Percentiles rank a stretch among this genome's conserved stretches.
phyloP scores from a whole-genome alignment of 2,888 invertebrate genomes.

The Aelia acuminata region DNA sequence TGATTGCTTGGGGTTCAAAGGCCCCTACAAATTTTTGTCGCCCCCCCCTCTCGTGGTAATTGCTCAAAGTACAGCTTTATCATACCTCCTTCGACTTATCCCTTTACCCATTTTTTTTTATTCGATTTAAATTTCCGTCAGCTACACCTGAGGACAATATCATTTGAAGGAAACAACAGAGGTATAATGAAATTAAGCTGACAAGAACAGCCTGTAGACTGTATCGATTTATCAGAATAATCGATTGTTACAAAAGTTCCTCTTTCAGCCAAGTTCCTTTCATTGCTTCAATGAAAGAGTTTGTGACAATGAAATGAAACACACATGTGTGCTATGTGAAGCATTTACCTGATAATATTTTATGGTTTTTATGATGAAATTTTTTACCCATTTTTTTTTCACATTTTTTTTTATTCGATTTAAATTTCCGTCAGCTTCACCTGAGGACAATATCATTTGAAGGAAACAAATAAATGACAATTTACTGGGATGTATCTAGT shows the following conservation, averaged over 20 bases:
- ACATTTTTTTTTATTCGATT: conserved; percentile 4
- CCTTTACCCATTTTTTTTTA: background rate
- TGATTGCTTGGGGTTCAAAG: conserved; percentile 56
- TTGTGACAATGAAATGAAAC: too few species aligned
- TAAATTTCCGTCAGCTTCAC: background rate
- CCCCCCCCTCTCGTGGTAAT: conserved; percentile 53
- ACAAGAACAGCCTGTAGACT: too few species aligned
- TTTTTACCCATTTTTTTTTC: too few species aligned
- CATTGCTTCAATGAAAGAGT: too few species aligned
- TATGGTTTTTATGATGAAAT: too few species aligned
- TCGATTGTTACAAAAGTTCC: too few species aligned
- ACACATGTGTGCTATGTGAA: too few species aligned
- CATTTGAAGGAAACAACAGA: background rate
- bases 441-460: background rate
- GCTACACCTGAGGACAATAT: background rate
- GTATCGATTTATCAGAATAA: too few species aligned
- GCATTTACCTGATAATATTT: too few species aligned
- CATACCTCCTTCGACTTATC: conserved; percentile 47
- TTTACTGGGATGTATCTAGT: too few species aligned
- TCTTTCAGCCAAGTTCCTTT: too few species aligned
- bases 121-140: conserved; percentile 7
- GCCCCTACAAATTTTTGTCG: conserved; percentile 48
- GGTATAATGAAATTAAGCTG: background rate
- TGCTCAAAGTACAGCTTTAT: conserved; percentile 57
- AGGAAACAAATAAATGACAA: too few species aligned